Evolutionary conservation across 2,888 invertebrate species (phyloP).

Genomic region (Eristalinus sepulchralis): DNA sequence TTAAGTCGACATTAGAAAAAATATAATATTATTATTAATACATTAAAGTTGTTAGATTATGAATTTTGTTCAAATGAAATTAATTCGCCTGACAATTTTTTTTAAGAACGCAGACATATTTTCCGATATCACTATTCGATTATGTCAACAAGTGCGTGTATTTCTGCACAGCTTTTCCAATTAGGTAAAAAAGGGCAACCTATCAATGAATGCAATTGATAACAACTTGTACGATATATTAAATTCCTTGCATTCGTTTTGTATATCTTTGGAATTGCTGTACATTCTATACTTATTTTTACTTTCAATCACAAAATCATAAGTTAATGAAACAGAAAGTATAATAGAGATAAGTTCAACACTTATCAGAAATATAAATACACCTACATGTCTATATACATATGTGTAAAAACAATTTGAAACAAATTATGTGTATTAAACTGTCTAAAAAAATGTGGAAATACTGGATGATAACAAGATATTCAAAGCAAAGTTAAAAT

Average conservation of each 20-base stretch:
- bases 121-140: background rate
- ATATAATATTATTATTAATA: conserved; percentile 49
- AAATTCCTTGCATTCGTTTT: background rate
- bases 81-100: background rate
- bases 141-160: background rate
- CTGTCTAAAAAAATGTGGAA: background rate
- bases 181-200: background rate
- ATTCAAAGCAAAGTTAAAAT: background rate
- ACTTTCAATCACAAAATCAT: conserved; percentile 35
- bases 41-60: conserved; percentile 19
- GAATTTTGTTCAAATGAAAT: background rate
- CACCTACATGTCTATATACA: background rate
- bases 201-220: background rate
- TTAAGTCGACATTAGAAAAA: conserved; percentile 40
- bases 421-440: background rate
- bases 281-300: conserved; percentile 2
- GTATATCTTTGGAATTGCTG: no score
- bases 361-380: conserved; percentile 48
- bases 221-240: no score
- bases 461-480: background rate
- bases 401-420: background rate
- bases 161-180: background rate
- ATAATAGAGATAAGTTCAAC: conserved; percentile 33
- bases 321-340: conserved; percentile 16
- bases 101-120: background rate